Conservation (phyloP, 2,113 vertebrate species). For the Syngnathus typhle region DNA sequence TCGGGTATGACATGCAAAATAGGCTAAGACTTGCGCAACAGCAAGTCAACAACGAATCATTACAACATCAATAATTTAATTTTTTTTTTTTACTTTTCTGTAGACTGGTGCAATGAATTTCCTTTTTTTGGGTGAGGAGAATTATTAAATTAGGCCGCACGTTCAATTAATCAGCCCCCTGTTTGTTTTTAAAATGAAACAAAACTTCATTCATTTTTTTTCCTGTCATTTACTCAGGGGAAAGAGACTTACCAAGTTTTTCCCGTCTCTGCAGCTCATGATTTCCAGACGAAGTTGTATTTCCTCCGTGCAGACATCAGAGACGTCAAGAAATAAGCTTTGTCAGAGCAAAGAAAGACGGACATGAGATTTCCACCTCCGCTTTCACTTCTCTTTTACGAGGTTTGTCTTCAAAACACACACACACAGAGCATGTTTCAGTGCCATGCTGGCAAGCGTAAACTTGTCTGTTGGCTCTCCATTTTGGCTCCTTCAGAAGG, state of each 20-base stretch:
- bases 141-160: neutral
- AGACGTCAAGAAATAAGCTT: neutral
- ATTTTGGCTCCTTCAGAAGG: neutral
- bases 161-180: neutral
- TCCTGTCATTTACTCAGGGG: neutral
- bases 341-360: neutral
- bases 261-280: neutral
- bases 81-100: too few relatives aligned
- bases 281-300: neutral
- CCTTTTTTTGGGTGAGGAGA: neutral
- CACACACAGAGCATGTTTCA: neutral
- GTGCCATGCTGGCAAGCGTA: neutral
- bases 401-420: neutral
- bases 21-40: neutral
- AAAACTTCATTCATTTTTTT: too few relatives aligned
- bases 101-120: too few relatives aligned
- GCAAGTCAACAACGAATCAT: too few relatives aligned
- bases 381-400: slow-evolving; percentile 39
- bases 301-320: too few relatives aligned
- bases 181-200: neutral
- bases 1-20: too few relatives aligned
- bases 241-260: neutral
- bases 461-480: neutral
- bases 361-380: slow-evolving; percentile 18
- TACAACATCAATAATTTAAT: too few relatives aligned